Evolutionary conservation across 2,113 vertebrate genomes (phyloP).

Genomic region (Odocoileus virginianus): DNA sequence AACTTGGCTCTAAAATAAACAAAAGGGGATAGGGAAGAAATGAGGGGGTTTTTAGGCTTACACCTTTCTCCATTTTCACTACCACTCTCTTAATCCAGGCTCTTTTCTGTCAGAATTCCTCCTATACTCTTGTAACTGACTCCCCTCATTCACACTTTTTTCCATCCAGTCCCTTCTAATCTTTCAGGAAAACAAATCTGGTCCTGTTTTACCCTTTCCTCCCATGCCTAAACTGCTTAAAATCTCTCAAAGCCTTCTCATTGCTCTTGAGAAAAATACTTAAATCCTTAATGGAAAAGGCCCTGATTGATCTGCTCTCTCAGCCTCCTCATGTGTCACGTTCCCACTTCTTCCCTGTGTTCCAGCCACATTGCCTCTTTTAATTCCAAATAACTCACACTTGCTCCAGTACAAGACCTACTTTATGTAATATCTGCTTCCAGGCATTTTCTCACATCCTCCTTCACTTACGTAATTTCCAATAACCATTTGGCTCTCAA

Average conservation of each 20-base stretch:
- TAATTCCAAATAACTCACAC: neutral
- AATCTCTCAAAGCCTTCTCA: neutral
- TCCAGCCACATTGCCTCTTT: neutral
- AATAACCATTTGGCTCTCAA: neutral
- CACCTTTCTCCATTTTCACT: neutral
- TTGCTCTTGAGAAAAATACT: neutral
- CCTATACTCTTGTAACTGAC: neutral
- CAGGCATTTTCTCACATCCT: neutral
- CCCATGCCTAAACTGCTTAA: neutral
- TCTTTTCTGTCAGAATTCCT: neutral
- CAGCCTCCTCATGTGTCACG: neutral
- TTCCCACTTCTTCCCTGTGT: neutral
- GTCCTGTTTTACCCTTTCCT: neutral
- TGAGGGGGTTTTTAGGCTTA: neutral
- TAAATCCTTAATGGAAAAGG: neutral
- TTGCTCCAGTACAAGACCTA: neutral
- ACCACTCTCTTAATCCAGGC: neutral
- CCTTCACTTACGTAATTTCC: neutral
- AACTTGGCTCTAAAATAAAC: neutral
- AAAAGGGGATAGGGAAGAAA: neutral
- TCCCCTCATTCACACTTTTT: neutral
- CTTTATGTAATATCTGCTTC: neutral
- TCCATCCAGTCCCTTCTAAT: neutral
- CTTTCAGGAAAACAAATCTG: neutral
- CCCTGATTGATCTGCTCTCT: neutral